These are phyloP conservation scores for Hylaea fasciaria DNA, from an alignment of 2,888 invertebrate species.

Conservation along the genomic window DNA sequence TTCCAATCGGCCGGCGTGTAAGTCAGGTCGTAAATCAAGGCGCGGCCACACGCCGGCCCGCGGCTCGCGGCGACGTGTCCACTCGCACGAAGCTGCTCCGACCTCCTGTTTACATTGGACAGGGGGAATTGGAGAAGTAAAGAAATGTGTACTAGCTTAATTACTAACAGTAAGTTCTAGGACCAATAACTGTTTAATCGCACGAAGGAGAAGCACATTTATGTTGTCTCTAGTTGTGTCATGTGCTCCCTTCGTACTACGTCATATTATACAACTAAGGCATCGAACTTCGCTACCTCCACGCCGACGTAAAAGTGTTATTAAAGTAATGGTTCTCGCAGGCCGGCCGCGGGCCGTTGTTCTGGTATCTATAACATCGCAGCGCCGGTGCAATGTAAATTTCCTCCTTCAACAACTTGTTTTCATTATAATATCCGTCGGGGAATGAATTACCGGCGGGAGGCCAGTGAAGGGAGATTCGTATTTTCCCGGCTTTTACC, in stretches of 20 bases:
- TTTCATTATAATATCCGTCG: slow-evolving; percentile 7
- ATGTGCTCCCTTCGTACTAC: too few relatives aligned
- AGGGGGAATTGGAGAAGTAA: neutral
- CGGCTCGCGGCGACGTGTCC: neutral
- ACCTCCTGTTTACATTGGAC: neutral
- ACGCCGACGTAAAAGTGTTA: too few relatives aligned
- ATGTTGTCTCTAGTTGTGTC: too few relatives aligned
- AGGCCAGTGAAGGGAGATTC: too few relatives aligned
- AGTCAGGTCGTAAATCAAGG: slow-evolving; percentile 1
- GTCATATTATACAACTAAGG: too few relatives aligned
- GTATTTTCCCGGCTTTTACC: slow-evolving; percentile 17
- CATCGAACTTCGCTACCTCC: too few relatives aligned
- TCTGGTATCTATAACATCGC: slow-evolving; percentile 1
- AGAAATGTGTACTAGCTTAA: neutral
- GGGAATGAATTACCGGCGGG: slow-evolving; percentile 18
- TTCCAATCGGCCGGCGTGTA: neutral
- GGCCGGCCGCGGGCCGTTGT: neutral
- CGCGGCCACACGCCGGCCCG: neutral
- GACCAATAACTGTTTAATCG: too few relatives aligned
- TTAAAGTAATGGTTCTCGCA: neutral
- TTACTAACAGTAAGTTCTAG: neutral
- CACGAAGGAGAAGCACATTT: too few relatives aligned
- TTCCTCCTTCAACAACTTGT: slow-evolving; percentile 6
- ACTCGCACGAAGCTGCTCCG: neutral
- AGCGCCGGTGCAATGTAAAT: slow-evolving; percentile 8